Evolutionary conservation across 1,140 invertebrate genomes (phyloP), one percentile per base, ranked within the genome.

Genomic region (Psilanteris sp.): DNA sequence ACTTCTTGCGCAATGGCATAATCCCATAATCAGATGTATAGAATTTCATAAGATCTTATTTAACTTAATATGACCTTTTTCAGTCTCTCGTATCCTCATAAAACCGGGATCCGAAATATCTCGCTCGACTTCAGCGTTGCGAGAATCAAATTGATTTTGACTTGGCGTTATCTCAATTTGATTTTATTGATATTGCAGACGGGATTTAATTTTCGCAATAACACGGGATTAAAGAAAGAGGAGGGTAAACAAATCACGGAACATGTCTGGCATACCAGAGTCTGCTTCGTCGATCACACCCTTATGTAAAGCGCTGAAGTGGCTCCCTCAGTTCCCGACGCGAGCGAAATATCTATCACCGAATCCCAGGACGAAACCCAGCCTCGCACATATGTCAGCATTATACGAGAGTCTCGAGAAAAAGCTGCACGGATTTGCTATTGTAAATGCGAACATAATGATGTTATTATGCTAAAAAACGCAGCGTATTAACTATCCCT

Each of bases 241-340:
- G 68, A 78, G 81, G 75, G 79, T 79, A 83, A 85, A 85, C 82
- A 86, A 87, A 87, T 87, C 85, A 85, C 83, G 57, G 67, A 81
- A 83, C 85, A 81, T 85, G 85, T 83, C 81, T 85, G 72, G 79
- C 83, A 87, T 87, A 85, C 85, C 85, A 81, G 82, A 84, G 80
- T 80, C 81, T 85, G 82, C 66, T 84, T 83, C 57, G 77, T 77
- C 52, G 77, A 77, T 82, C 77, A 78, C 81, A 85, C 85, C 85
- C 85, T 85, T 82, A 84, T 85, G 83, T 85, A 85, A 86, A 85
- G 82, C 71, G 77, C 68, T 79, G 62, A 79, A 82, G 78, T 81
- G 67, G 79, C 75, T 85, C 66, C 55, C 83, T 75, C 15, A 70
- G 16, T 71, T 64, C 44, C 50, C 70, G 66, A 62, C 62, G 43